A percentile compares a stretch with the other conserved stretches of the same genome.
Evolutionary conservation across 53 echinoderm and acorn worm species (phyloP).

Genomic region (Arbacia lixula): DNA sequence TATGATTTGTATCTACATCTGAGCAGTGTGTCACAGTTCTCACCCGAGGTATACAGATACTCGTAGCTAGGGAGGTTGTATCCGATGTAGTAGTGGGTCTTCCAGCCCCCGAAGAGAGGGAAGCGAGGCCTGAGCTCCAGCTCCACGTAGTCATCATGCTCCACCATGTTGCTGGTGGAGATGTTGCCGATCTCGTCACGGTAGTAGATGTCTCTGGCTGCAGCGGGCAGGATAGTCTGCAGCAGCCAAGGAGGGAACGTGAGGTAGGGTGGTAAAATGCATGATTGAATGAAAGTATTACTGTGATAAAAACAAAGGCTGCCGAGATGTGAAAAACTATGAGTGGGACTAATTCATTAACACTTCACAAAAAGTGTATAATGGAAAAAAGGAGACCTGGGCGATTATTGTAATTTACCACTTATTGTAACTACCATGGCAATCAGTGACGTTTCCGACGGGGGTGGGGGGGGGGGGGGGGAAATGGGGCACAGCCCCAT

Average conservation of each 20-base stretch:
- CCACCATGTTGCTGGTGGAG: constrained; percentile 93
- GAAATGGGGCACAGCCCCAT: too few relatives aligned
- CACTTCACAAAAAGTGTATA: too few relatives aligned
- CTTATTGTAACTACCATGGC: too few relatives aligned
- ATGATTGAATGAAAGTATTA: background rate
- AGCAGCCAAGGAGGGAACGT: background rate
- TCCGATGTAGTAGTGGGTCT: constrained; percentile 95
- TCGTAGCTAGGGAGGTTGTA: constrained; percentile 98
- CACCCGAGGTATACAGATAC: constrained; percentile 94
- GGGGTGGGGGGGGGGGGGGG: too few relatives aligned
- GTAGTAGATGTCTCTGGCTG: constrained; percentile 97
- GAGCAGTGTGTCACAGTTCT: too few relatives aligned
- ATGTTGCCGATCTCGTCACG: constrained; percentile 99
- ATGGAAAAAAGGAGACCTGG: too few relatives aligned
- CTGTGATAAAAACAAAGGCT: background rate
- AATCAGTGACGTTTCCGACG: too few relatives aligned
- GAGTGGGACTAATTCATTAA: too few relatives aligned
- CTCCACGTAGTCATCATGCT: constrained; percentile 96
- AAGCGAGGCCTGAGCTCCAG: constrained; percentile 91
- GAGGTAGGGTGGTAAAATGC: background rate
- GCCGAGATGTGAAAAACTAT: too few relatives aligned
- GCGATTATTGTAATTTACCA: too few relatives aligned
- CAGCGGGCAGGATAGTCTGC: constrained; percentile 95
- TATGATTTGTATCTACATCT: too few relatives aligned
- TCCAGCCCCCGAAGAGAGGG: constrained; percentile 98